Evolutionary conservation across 2,797 vertebrate genomes (phyloP), one percentile per base, ranked within the genome.

Genomic region (Etheostoma perlongum): DNA sequence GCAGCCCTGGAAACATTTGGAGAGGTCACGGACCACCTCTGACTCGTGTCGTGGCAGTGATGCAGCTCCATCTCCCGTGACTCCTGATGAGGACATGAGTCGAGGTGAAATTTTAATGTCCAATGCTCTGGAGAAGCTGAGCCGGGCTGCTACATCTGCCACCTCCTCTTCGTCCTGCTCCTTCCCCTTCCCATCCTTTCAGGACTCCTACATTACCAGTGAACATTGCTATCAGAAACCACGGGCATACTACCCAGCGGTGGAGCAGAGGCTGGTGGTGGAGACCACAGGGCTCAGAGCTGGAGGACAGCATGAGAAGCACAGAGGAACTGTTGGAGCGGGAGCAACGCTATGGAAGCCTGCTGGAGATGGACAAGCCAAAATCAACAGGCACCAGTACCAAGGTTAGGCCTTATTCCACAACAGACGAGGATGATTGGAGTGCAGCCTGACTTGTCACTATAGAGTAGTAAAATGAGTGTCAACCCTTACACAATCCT

Each of bases 201-300:
- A 97, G 89, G 96, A 98, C 85, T 98, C 97, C 0, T 99, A 99
- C 76, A 99, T 99, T 78, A 97, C 93, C 15, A 99, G 96, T 42
- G 98, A 99, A 84, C 98, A 99, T 91, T 99, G 98, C 93, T 99
- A 99, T 92, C 98, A 99, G 95, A 99, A 99, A 74, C 98, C 97
- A 2, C 94, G 96, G 23, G 95, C 97, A 2, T 97, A 98, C 79
- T 98, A 98, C 85, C 97, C 97, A 3, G 97, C 97, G 0, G 95
- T 98, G 87, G 97, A 98, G 93, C 97, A 98, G 93, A 96, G 96
- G 79, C 89, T 98, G 88, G 97, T 98, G 65, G 97, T 99, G 87
- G 97, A 99, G 92, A 99, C 97, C 0, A 44, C 93, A 94, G 74
- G 94, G 95, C 53, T 97, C 97, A 0, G 95, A 97, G 76, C 93